Conservation (phyloP, 2,888 invertebrate species). For the Physocephala rufipes region DNA sequence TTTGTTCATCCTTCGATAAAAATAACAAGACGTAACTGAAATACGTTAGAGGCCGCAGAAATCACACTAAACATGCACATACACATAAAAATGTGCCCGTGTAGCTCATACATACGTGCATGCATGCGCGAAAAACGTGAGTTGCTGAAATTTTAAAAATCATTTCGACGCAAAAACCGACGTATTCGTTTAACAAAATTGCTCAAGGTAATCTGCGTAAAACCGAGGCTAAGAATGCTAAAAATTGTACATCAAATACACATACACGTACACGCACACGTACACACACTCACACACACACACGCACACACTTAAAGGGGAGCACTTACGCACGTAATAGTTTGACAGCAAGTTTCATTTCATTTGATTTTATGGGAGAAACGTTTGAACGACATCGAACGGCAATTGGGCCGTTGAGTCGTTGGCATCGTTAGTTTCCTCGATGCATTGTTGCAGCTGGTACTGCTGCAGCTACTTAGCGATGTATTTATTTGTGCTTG, state of each 20-base stretch:
- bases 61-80: background rate
- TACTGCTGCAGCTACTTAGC: background rate
- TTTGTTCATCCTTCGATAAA: background rate
- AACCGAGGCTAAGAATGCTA: background rate
- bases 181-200: background rate
- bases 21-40: background rate
- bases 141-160: background rate
- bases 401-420: too few species aligned
- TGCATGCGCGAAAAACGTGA: background rate
- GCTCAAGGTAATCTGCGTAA: background rate
- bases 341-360: too few species aligned
- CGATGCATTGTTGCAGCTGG: background rate
- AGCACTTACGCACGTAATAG: background rate
- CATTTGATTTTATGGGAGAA: too few species aligned
- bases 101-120: background rate
- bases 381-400: too few species aligned
- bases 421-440: too few species aligned
- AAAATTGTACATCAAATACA: background rate
- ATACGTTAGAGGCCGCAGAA: background rate
- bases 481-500: too few species aligned
- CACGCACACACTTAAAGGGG: slow-evolving; percentile 1
- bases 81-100: background rate
- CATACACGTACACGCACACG: background rate
- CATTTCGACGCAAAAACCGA: background rate
- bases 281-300: slow-evolving; percentile 9